Evolutionary conservation across 2,113 vertebrate species (phyloP).

Genomic region (Corythoichthys intestinalis): DNA sequence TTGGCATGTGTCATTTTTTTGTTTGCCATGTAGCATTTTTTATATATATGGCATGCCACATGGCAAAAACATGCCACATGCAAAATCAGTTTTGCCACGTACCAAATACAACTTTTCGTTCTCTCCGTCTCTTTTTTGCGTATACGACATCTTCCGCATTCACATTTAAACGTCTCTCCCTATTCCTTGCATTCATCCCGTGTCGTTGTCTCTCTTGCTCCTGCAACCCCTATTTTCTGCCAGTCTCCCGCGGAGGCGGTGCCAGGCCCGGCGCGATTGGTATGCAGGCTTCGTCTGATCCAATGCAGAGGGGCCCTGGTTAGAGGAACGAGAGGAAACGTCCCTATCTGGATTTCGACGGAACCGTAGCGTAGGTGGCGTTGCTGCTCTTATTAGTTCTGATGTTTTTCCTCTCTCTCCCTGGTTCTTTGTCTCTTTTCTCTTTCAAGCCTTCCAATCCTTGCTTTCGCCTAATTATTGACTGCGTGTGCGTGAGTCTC

Average conservation of each 20-base stretch:
- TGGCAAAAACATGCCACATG: too few species aligned
- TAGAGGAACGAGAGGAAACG: slow-evolving; percentile 61
- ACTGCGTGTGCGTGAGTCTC: slow-evolving; percentile 20
- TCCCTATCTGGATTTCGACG: slow-evolving; percentile 67
- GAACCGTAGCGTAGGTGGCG: slow-evolving; percentile 36
- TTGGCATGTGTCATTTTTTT: too few species aligned
- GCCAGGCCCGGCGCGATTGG: slow-evolving; percentile 56
- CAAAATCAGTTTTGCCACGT: too few species aligned
- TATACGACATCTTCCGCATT: neutral
- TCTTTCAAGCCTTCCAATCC: slow-evolving; percentile 21
- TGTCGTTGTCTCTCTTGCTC: slow-evolving; percentile 23
- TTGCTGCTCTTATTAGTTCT: slow-evolving; percentile 37
- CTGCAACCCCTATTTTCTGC: slow-evolving; percentile 43
- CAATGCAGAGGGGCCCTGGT: slow-evolving; percentile 54
- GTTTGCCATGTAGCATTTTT: too few species aligned
- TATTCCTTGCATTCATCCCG: slow-evolving; percentile 28
- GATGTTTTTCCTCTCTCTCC: slow-evolving; percentile 20
- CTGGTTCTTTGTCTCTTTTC: slow-evolving; percentile 21
- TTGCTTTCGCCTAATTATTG: slow-evolving; percentile 57
- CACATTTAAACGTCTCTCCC: slow-evolving; percentile 1
- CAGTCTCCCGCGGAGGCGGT: slow-evolving; percentile 36
- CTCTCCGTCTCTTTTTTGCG: too few species aligned
- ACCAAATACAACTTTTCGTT: too few species aligned
- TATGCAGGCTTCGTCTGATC: slow-evolving; percentile 60
- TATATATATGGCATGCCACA: too few species aligned